phyloP scores from a whole-genome alignment of 2,113 vertebrate genomes.

The Alaudala cheleensis region DNA sequence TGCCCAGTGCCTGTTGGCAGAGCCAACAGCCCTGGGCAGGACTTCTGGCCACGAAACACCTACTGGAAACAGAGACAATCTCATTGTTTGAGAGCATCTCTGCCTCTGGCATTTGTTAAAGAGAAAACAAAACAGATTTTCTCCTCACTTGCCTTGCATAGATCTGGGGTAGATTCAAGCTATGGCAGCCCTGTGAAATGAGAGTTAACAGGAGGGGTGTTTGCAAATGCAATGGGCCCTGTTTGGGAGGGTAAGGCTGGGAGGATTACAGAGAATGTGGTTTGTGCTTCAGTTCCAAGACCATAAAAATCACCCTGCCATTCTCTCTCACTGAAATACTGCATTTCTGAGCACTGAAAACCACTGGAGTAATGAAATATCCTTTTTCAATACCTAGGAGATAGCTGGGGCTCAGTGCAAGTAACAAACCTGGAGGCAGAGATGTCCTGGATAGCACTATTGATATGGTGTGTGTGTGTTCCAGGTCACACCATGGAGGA shows the following conservation, averaged over 20 bases:
- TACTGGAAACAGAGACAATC: not conserved
- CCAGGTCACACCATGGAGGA: fast-evolving
- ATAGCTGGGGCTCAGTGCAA: not conserved
- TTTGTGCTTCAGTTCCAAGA: not conserved
- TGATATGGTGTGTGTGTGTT: fast-evolving
- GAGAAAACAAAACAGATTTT: not conserved
- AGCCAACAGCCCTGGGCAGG: not conserved
- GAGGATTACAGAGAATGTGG: not conserved
- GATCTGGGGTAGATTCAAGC: not conserved
- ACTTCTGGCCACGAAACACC: not conserved
- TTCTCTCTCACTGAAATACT: not conserved
- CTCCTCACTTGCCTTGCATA: not conserved
- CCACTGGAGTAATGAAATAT: not conserved
- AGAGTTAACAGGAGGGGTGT: not conserved
- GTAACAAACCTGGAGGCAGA: not conserved
- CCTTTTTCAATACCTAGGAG: not conserved
- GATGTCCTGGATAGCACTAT: not conserved
- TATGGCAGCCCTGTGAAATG: not conserved
- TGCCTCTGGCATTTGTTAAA: not conserved
- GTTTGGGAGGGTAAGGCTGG: not conserved
- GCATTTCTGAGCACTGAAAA: not conserved
- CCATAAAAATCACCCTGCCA: not conserved
- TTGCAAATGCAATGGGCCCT: not conserved
- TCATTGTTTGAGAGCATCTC: not conserved
- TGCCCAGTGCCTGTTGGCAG: not conserved